Evolutionary conservation across 2,113 vertebrate species (phyloP), one percentile per base, ranked within the genome.

Genomic region (Channa argus): DNA sequence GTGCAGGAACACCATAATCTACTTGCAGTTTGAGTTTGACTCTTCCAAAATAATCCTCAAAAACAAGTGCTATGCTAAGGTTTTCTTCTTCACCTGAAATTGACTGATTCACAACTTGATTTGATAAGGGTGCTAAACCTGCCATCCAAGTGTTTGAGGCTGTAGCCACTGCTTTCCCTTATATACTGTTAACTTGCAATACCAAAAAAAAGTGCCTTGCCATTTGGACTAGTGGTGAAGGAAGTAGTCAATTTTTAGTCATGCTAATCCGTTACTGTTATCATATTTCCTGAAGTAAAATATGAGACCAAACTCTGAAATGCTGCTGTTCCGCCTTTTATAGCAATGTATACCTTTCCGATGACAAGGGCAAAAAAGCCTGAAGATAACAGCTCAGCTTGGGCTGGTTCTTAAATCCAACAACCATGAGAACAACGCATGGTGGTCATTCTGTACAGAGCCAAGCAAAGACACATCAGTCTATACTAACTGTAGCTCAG

Each of bases 261-360:
- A 1, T 24, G 24, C 24, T 24, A 24, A 24, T 24, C 24, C 24
- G 24, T 24, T 24, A 24, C 39, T 41, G 39, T 41, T 41, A 41
- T 4, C 6, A 10, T 43, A 49, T 63, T 46, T 6, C 47, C 11
- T 14, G 34, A 71, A 68, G 63, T 53, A 80, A 80, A 74, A 47
- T 38, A 41, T 6, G 4, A 53, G 54, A 61, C 52, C 8, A 59
- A 77, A 77, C 52, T 47, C 46, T 4, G 38, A 61, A 59, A 66
- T 67, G 63, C 24, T 52, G 15, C 5, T 5, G 51, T 63, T 55
- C 67, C 62, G 41, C 61, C 10, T 14, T 8, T 63, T 8, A 34
- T 43, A 71, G 36, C 70, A 8, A n/a, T 13, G 3, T 8, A 37
- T 9, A 34, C 39, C 45, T 11, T 33, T 55, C 51, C 55, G 46